Conservation (phyloP, 2,797 vertebrate genomes). For the Sitta carolinensis region DNA sequence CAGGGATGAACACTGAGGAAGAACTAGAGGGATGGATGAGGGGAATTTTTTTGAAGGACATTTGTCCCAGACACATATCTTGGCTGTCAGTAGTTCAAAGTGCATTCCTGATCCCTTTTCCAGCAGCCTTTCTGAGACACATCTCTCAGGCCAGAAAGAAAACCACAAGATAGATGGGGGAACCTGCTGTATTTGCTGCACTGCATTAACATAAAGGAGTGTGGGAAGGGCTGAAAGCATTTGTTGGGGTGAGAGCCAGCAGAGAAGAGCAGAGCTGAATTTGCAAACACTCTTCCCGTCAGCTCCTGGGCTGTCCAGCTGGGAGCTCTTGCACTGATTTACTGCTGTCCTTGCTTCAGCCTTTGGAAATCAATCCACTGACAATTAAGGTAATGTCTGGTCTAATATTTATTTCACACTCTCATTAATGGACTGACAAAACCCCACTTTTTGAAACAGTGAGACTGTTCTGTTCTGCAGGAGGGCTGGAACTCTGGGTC, state of each 20-base stretch:
- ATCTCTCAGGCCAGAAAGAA: neutral
- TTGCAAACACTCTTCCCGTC: neutral
- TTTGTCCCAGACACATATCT: neutral
- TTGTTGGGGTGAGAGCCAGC: slow-evolving; percentile 16
- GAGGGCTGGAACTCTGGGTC: neutral
- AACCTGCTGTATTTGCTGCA: neutral
- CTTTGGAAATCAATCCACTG: slow-evolving; percentile 38
- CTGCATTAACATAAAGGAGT: neutral
- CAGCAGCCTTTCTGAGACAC: neutral
- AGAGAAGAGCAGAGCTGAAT: slow-evolving; percentile 21
- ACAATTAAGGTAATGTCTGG: slow-evolving; percentile 36
- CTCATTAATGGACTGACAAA: neutral
- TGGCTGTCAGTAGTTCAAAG: neutral
- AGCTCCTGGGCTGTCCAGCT: neutral
- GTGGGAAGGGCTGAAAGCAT: neutral
- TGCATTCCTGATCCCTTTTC: neutral
- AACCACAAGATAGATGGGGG: neutral
- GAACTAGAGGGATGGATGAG: neutral
- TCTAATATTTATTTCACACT: neutral
- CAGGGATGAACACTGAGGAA: neutral
- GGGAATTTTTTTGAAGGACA: neutral
- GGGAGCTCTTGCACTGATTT: neutral
- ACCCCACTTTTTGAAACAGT: neutral
- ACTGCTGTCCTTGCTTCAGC: slow-evolving; percentile 41
- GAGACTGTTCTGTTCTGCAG: neutral